phyloP scores from a whole-genome alignment of 2,797 vertebrate species.

The Leptatherina wallacei region DNA sequence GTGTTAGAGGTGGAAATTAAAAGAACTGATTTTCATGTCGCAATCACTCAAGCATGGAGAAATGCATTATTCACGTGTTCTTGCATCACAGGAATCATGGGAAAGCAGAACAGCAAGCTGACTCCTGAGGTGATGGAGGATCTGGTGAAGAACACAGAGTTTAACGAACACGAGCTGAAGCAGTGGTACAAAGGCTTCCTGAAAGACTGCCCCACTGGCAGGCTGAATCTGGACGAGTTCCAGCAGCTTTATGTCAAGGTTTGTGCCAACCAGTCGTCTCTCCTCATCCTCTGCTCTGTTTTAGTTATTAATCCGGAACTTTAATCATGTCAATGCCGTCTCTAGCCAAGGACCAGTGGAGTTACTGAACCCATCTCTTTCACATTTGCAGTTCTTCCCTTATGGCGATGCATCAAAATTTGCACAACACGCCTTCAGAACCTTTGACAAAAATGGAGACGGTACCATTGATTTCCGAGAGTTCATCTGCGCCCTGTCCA shows the following conservation, averaged over 20 bases:
- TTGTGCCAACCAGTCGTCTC: constrained; percentile 28
- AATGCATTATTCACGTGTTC: constrained; percentile 66
- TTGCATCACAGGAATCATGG: constrained; percentile 90
- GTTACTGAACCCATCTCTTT: constrained; percentile 31
- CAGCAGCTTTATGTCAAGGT: constrained; percentile 99
- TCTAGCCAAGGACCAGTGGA: constrained; percentile 17
- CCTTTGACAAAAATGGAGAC: constrained; percentile 98
- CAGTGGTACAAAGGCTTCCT: constrained; percentile 99
- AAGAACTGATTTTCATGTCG: constrained; percentile 22
- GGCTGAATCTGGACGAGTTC: constrained; percentile 98
- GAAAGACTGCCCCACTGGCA: constrained; percentile 96
- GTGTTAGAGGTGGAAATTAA: constrained; percentile 25
- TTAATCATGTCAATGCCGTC: background rate
- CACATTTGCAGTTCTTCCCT: constrained; percentile 91
- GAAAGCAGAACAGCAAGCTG: constrained; percentile 99
- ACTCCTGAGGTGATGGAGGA: constrained; percentile 99
- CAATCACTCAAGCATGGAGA: constrained; percentile 29
- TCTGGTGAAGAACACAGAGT: constrained; percentile 99
- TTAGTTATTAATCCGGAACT: constrained; percentile 8
- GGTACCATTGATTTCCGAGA: constrained; percentile 99
- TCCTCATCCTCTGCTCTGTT: constrained; percentile 2
- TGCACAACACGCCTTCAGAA: constrained; percentile 97
- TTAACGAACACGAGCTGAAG: constrained; percentile 99
- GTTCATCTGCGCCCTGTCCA: constrained; percentile 99
- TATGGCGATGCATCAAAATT: constrained; percentile 99